phyloP scores from a whole-genome alignment of 2,888 invertebrate genomes.

The Nebria salina region DNA sequence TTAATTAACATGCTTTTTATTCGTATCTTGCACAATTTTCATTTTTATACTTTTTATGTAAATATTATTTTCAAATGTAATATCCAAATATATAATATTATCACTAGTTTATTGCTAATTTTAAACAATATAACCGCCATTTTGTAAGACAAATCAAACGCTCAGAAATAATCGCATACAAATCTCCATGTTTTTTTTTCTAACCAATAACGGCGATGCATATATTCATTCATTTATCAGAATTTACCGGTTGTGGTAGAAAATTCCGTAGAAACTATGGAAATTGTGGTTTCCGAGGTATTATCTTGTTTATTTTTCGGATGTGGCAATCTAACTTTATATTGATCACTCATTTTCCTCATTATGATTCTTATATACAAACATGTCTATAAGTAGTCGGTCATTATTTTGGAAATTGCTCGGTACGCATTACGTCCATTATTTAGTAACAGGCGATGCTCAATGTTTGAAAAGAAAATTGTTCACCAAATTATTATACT shows the following conservation, averaged over 20 bases:
- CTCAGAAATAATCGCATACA: background rate
- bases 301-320: slow-evolving; percentile 45
- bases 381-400: background rate
- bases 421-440: background rate
- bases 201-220: background rate
- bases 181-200: background rate
- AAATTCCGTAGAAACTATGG: slow-evolving; percentile 41
- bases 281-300: slow-evolving; percentile 43
- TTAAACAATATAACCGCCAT: background rate
- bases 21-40: background rate
- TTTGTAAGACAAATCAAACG: background rate
- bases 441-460: background rate
- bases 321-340: slow-evolving; percentile 39
- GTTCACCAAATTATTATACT: background rate
- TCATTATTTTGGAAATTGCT: background rate
- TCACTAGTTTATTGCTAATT: too few relatives aligned
- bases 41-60: too few relatives aligned
- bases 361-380: background rate
- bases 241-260: slow-evolving; percentile 45
- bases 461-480: background rate
- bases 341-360: slow-evolving; percentile 27
- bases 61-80: too few relatives aligned
- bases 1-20: background rate
- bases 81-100: too few relatives aligned
- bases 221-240: slow-evolving; percentile 36